Conservation (phyloP, 2,888 invertebrate species). For the Plusia festucae region DNA sequence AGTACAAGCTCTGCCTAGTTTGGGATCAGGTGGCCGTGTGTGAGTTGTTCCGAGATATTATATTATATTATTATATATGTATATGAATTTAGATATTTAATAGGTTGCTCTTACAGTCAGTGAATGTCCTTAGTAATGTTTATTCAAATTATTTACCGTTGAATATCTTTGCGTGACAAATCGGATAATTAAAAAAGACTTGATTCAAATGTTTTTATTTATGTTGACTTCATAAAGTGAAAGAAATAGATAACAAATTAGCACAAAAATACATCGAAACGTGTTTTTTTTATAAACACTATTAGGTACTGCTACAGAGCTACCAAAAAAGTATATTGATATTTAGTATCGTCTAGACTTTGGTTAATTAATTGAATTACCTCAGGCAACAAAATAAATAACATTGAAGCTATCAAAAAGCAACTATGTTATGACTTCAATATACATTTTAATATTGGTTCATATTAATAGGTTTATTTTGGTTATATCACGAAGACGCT, state of each 20-base stretch:
- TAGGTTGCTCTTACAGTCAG: not conserved
- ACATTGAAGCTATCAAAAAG: not conserved
- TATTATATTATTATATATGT: slow-evolving; percentile 3
- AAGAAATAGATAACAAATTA: not conserved
- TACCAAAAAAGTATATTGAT: no score
- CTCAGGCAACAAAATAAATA: not conserved
- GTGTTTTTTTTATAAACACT: not conserved
- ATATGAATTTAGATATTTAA: slow-evolving; percentile 6
- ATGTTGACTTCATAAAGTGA: not conserved
- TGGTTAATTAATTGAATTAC: slow-evolving; percentile 2
- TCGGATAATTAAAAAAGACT: not conserved
- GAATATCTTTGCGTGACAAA: not conserved
- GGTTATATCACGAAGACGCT: no score
- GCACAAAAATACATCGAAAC: not conserved
- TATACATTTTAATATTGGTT: no score
- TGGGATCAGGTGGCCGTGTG: no score
- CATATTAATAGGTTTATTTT: no score
- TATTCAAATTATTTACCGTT: not conserved
- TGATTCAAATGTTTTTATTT: no score
- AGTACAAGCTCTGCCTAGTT: no score
- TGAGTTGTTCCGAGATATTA: no score
- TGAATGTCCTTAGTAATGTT: not conserved
- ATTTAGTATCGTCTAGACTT: not conserved
- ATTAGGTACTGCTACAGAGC: not conserved
- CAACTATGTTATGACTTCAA: no score